Evolutionary conservation across 2,797 vertebrate genomes (phyloP), one percentile per base, ranked within the genome.

Genomic region (Eurystomus glaucurus): DNA sequence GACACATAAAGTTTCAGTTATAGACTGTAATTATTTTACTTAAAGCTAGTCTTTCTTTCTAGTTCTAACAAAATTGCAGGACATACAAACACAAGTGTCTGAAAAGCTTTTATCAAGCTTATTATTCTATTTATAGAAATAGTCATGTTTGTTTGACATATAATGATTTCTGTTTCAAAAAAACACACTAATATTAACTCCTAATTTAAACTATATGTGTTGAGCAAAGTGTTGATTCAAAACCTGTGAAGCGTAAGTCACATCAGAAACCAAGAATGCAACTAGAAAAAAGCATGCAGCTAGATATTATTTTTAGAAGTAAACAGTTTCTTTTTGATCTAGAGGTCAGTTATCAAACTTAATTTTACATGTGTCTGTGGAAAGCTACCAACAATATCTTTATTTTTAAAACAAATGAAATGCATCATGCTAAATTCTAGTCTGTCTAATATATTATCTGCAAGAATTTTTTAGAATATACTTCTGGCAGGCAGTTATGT

Each of bases 261-360:
- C 2, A 4, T 6, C 3, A 37, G 26, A 69, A 95, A 72, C 84
- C 0, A 0, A 64, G 9, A 78, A 57, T 20, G 10, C 41, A 41
- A 0, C 14, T 39, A 17, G 25, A 70, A 91, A 74, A 68, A 41
- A 0, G 0, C 14, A 9, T 15, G 2, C 10, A 70, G 29, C 4
- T 21, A 29, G 10, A 35, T 0, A 64, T n/a, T 54, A 25, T 13
- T 21, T 60, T 31, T 39, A 65, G 46, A 93, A 85, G 68, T 25
- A 9, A 71, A 45, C 2, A 22, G 9, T 54, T 87, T 50, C 2
- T 69, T 93, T 72, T 52, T 61, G 5, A 74, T 37, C 5, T 60
- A 41, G 21, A 60, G 1, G 8, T 60, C 28, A 66, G 16, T 23
- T 52, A 35, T 5, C 9, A 62, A 29, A 33, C 5, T 62, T 77